A percentile compares a stretch with the other conserved stretches of the same genome.
Conservation (phyloP, 2,888 invertebrate species). For the Ichneumoninae sp. region DNA sequence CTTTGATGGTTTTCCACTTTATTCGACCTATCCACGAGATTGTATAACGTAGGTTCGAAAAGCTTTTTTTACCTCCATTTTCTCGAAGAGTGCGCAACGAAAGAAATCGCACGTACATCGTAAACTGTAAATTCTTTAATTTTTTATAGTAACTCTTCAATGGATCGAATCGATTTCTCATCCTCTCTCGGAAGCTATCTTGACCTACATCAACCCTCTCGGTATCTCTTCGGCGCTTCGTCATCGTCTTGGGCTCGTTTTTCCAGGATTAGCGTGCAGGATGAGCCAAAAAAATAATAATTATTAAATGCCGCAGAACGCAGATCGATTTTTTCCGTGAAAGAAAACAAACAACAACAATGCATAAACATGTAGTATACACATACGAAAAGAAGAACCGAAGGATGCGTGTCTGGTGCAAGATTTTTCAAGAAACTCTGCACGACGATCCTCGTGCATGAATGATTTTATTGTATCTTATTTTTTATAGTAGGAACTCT, state of each 20-base stretch:
- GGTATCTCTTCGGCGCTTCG: no score
- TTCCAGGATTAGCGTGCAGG: no score
- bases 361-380: no score
- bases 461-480: background rate
- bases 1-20: background rate
- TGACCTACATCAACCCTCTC: no score
- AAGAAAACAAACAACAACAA: conserved; percentile 7
- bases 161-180: no score
- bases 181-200: no score
- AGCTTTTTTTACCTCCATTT: background rate
- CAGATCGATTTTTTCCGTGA: background rate
- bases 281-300: background rate
- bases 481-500: background rate
- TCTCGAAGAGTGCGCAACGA: no score
- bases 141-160: no score
- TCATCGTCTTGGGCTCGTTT: no score
- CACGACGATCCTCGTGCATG: background rate
- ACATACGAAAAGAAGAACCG: background rate
- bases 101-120: no score
- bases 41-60: background rate
- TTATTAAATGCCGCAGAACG: background rate
- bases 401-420: background rate
- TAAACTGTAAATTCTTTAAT: no score
- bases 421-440: conserved; percentile 18
- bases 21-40: background rate